Evolutionary conservation across 2,888 invertebrate species (phyloP), one percentile per base, ranked within the genome.

Genomic region (Volucella inflata): DNA sequence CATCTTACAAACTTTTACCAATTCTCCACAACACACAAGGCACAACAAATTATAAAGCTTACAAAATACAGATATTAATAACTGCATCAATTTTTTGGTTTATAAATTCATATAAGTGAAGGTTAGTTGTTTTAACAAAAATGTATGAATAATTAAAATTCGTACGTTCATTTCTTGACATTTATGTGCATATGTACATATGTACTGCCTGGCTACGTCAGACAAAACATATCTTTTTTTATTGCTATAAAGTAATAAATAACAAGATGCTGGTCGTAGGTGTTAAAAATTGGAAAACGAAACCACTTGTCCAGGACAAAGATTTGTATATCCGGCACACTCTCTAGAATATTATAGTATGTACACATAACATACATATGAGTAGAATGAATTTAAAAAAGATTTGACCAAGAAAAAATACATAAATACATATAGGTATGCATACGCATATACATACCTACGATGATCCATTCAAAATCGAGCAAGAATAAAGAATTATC

Each of bases 1-100:
- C 72, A 68, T 72, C 79, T 64, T 57, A 85, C 67, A 81, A 67
- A 85, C 80, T 72, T 80, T 85, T 76, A 80, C 85, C 80, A 75
- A 75, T 78, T 74, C 48, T 64, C 79, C 59, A 48, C 59, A 79
- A 53, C 50, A 74, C 55, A 64, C 48, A 44, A 67, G 40, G 62
- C 50, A 44, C 50, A 78, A 72, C 53, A 48, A 82, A 60, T 60
- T 53, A 55, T 10, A 67, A 48, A 75, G 4, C 21, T 46, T 11
- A 65, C 17, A 16, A 48, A 64, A 17, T 44, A 30, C 30, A 30
- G 30, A 30, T 30, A 30, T 30, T 30, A 30, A 30, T 30, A 30
- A 30, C 30, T 30, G 30, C 30, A 30, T 30, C 30, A 30, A 30
- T 30, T 30, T 30, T 30, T 30, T 30, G 0, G 6, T 30, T 30